A percentile compares a stretch with the other conserved stretches of the same genome.
Evolutionary conservation across 2,888 invertebrate genomes (phyloP).

Genomic region (Pilophorus perplexus): DNA sequence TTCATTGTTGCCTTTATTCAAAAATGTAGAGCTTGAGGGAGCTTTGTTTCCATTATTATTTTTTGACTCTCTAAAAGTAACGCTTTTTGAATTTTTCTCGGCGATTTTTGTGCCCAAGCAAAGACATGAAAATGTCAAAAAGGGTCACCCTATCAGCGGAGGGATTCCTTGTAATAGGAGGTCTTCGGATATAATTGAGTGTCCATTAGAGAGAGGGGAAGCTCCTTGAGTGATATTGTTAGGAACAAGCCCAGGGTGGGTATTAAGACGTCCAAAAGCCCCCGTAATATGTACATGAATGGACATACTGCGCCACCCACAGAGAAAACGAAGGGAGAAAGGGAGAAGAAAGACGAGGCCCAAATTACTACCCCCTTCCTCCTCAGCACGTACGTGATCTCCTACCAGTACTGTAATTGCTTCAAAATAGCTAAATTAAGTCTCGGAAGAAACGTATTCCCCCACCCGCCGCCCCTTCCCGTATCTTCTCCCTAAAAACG

Average conservation of each 20-base stretch:
- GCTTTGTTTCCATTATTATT: background rate
- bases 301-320: conserved; percentile 13
- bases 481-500: background rate
- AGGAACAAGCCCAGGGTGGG: conserved; percentile 6
- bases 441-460: background rate
- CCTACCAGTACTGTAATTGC: conserved; percentile 26
- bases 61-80: too few species aligned
- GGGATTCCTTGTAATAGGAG: conserved; percentile 11
- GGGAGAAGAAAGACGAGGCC: background rate
- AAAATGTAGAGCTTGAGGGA: conserved; percentile 5
- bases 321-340: background rate
- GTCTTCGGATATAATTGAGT: background rate
- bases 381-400: conserved; percentile 16
- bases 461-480: background rate
- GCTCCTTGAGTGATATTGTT: conserved; percentile 30
- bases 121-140: too few species aligned
- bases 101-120: too few species aligned
- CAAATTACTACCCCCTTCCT: conserved; percentile 8
- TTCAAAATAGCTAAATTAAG: conserved; percentile 38
- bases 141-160: too few species aligned
- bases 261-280: conserved; percentile 25
- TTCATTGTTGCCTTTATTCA: conserved; percentile 25
- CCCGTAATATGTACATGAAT: background rate
- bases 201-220: background rate
- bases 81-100: too few species aligned